Base-by-base conservation (phyloP, 2,888 invertebrate species). In the Acleris laterana region DNA sequence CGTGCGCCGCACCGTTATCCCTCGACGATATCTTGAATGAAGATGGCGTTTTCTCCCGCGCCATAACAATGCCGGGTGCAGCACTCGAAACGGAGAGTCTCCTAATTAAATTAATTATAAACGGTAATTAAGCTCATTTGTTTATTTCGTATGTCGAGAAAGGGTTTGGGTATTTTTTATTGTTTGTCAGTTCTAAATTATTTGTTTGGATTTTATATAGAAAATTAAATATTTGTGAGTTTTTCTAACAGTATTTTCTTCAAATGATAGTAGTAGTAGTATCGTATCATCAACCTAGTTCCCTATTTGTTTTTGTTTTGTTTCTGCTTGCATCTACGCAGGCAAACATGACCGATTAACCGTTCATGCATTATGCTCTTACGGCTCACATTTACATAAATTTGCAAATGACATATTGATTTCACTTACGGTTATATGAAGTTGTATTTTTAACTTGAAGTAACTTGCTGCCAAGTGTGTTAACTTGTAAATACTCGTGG, bases 41-140 rank as follows among this genome's bases (percentile, higher is more conserved):
- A 92, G 89, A 91, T 89, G 88, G 89, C 85, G 88, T 91, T 93
- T 92, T 93, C 93, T 90, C 93, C 82, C 89, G 90, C 87, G 84
- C 88, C 89, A 91, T 88, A 90, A 93, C 91, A 92, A 90, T 88
- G 84, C 85, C 84, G 82, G 78, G 72, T 77, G 79, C 78, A 77
- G 81, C 82, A 38, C 38, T 84, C 79, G 83, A 83, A 88, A 89
- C 88, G 88, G 87, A 79, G 79, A 76, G 75, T 76, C 68, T 71
- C 58, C 71, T 83, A 79, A 85, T 85, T 84, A 82, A 79, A 76
- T 76, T 83, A 83, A 87, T 87, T 85, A 78, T 74, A 72, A 77
- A 76, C 73, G 72, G 77, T 83, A 70, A 77, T 80, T 74, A 70
- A 61, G 68, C 69, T 72, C 66, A 63, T 65, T 66, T 38, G 13